Base-by-base conservation (phyloP, 2,113 vertebrate species). In the Ginglymostoma cirratum region DNA sequence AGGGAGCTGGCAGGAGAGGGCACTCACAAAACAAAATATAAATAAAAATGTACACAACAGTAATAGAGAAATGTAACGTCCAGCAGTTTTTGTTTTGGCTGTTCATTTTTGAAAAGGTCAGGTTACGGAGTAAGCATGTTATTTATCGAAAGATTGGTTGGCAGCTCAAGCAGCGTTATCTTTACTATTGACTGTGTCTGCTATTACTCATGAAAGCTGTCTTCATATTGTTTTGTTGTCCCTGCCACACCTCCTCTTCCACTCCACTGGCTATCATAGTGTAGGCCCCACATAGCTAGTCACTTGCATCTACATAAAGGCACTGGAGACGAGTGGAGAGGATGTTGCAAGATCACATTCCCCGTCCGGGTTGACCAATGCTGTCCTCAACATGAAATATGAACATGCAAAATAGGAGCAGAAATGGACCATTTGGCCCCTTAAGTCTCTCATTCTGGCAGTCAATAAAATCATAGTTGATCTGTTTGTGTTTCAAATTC, bases 1-100 rank as follows among this genome's bases (percentile, higher is more conserved):
- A 95, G 67, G 45, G 94, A 48, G 45, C 94, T 70, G 67, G 24
- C 67, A 48, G 94, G 94, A 24, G 45, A 52, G 67, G 94, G 94
- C 27, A 72, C 61, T 93, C 89, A 93, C 23, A 95, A 52, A 42
- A 67, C 93, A 70, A 45, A 70, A 61, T 30, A 45, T 45, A 67
- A 42, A 70, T 94, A 70, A 48, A 83, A 93, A 65, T 5, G 48
- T 48, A 48, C 48, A 93, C 61, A 66, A 66, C 65, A 93, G n/a
- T 65, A n/a, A 38, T 3, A 23, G 61, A 3, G 61, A 93, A 93
- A 66, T 38, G 5, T 7, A n/a, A 66, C 89, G 19, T 66, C 30
- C 15, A 66, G n/a, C 15, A 38, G 89, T 21, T 93, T 38, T 7
- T 65, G 17, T 92, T 93, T 66, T 93, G 30, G 55, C 19, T 61